Evolutionary conservation across 2,797 vertebrate genomes (phyloP).

Genomic region (Merluccius polli): DNA sequence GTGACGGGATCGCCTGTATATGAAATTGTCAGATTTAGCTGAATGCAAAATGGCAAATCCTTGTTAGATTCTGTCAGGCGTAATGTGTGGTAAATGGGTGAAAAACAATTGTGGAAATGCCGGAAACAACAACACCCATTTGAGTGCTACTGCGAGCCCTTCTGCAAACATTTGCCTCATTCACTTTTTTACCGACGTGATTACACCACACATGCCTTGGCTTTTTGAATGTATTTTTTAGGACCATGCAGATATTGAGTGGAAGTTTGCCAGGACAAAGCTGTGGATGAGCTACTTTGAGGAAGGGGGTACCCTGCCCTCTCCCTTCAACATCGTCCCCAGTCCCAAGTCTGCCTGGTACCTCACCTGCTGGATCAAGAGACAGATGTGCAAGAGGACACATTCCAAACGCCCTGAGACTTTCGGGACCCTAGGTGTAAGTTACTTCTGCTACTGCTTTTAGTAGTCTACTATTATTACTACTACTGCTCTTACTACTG

Average conservation of each 20-base stretch:
- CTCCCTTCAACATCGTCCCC: slow-evolving; percentile 96
- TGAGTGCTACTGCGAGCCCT: neutral
- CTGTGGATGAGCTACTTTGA: slow-evolving; percentile 99
- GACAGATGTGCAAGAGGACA: slow-evolving; percentile 83
- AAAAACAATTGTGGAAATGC: neutral
- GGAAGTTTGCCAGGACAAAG: slow-evolving; percentile 98
- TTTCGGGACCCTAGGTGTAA: slow-evolving; percentile 91
- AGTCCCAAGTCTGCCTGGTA: slow-evolving; percentile 95
- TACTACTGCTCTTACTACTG: no score
- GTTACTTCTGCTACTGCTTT: slow-evolving; percentile 14
- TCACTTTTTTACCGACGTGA: neutral
- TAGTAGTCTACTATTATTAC: neutral
- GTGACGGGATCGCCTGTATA: neutral
- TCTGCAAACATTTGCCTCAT: neutral
- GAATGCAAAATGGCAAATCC: neutral
- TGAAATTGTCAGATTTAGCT: neutral
- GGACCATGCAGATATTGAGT: slow-evolving; percentile 99
- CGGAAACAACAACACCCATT: neutral
- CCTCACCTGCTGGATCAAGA: slow-evolving; percentile 88
- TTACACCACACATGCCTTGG: neutral
- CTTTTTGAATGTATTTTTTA: slow-evolving; percentile 46
- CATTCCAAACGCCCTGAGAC: slow-evolving; percentile 80
- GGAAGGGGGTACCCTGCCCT: slow-evolving; percentile 92
- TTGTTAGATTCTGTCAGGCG: neutral
- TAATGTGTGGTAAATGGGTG: neutral